Conservation (phyloP, 2,797 vertebrate genomes). For the Darevskia nairensis region DNA sequence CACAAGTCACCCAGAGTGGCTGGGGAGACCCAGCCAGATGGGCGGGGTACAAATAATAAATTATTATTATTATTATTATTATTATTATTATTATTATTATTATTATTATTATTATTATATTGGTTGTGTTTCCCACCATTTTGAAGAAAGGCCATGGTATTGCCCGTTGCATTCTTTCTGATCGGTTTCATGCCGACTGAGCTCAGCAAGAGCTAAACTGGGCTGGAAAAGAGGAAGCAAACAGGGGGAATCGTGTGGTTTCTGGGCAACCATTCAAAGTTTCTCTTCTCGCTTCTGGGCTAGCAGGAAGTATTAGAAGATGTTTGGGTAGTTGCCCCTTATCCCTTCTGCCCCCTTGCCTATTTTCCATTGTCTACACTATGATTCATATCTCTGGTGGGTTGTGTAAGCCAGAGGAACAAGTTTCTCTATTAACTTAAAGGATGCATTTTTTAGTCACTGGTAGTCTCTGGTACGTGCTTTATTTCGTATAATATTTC, state of each 20-base stretch:
- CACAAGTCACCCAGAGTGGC: too few relatives aligned
- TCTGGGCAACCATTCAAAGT: not conserved
- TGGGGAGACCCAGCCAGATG: too few relatives aligned
- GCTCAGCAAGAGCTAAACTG: not conserved
- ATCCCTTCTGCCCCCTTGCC: not conserved
- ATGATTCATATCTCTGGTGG: not conserved
- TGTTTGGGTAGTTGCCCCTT: not conserved
- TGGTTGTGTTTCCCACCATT: not conserved
- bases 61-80: too few relatives aligned
- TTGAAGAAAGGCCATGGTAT: not conserved
- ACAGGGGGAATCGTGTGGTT: not conserved
- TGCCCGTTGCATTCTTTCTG: not conserved
- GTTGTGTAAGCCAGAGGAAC: not conserved
- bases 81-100: too few relatives aligned
- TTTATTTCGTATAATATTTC: not conserved
- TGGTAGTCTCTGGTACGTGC: not conserved
- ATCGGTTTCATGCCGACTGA: not conserved
- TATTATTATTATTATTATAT: too few relatives aligned
- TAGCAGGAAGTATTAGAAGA: not conserved
- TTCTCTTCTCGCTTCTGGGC: not conserved
- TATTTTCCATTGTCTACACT: not conserved
- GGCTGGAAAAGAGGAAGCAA: not conserved
- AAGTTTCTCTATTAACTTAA: not conserved
- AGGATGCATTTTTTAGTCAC: not conserved
- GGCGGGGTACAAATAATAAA: too few relatives aligned